These are phyloP conservation scores for Anticlea derivata DNA, from an alignment of 2,888 invertebrate genomes.

Conservation along the genomic window DNA sequence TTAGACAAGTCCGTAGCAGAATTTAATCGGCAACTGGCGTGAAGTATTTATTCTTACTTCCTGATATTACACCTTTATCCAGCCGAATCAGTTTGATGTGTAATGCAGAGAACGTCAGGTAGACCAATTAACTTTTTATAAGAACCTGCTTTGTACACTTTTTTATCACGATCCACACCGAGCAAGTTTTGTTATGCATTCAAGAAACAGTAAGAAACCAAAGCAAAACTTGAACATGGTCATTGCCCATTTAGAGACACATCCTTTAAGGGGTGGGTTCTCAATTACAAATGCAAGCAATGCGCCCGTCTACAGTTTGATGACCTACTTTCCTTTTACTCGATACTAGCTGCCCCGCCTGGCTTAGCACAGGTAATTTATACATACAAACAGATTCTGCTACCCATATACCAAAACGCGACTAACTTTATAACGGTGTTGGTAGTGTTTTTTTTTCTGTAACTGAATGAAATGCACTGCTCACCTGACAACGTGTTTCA, in stretches of 20 bases:
- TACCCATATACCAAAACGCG: too few species aligned
- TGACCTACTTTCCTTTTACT: slow-evolving; percentile 34
- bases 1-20: not conserved
- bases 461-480: slow-evolving; percentile 14
- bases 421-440: too few species aligned
- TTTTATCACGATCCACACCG: slow-evolving; percentile 8
- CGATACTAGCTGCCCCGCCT: too few species aligned
- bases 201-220: slow-evolving; percentile 15
- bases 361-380: too few species aligned
- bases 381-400: too few species aligned
- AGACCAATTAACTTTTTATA: slow-evolving; percentile 4
- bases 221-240: slow-evolving; percentile 28
- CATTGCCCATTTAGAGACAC: slow-evolving; percentile 35
- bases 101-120: slow-evolving; percentile 8
- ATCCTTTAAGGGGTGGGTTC: slow-evolving; percentile 37
- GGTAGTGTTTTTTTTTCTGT: too few species aligned
- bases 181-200: slow-evolving; percentile 18
- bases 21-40: not conserved
- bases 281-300: slow-evolving; percentile 40
- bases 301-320: slow-evolving; percentile 32
- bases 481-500: slow-evolving; percentile 92
- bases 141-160: slow-evolving; percentile 1
- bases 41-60: slow-evolving; percentile 2
- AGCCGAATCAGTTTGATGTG: slow-evolving; percentile 4
- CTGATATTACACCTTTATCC: slow-evolving; percentile 12